Percentiles rank a stretch among this genome's conserved stretches.
Conservation (phyloP, 2,888 invertebrate genomes). For the Venustoraphidia nigricollis region DNA sequence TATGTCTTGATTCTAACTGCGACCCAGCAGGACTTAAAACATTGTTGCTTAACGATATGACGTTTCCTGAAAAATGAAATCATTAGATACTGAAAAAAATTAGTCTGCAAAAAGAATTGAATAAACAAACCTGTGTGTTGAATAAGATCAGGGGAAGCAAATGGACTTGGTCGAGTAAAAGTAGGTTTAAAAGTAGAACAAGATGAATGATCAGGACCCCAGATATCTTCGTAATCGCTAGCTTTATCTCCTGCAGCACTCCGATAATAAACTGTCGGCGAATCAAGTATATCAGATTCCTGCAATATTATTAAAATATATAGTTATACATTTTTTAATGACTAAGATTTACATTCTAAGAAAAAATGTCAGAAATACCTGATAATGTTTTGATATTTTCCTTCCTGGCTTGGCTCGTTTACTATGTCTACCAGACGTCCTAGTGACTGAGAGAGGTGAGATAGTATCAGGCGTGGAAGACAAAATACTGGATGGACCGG, state of each 20-base stretch:
- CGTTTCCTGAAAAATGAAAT: constrained; percentile 27
- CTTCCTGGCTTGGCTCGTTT: constrained; percentile 37
- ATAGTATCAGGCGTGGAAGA: constrained; percentile 29
- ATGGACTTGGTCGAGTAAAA: constrained; percentile 11
- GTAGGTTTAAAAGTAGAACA: constrained; percentile 10
- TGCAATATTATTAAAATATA: constrained; percentile 34
- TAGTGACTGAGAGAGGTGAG: constrained; percentile 30
- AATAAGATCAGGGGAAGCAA: constrained; percentile 24
- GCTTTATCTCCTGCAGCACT: constrained; percentile 83
- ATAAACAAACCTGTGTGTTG: constrained; percentile 18
- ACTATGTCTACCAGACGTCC: constrained; percentile 39
- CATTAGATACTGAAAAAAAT: no score
- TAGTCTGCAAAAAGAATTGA: not conserved
- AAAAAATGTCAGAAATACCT: constrained; percentile 28
- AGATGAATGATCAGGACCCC: constrained; percentile 29
- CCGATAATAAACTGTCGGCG: constrained; percentile 65
- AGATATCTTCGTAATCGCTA: constrained; percentile 90
- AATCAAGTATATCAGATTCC: constrained; percentile 73
- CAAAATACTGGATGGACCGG: constrained; percentile 29
- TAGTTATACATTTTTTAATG: constrained; percentile 11
- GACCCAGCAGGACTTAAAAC: constrained; percentile 27
- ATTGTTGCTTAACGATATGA: constrained; percentile 38
- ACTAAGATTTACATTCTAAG: not conserved
- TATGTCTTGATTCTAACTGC: constrained; percentile 13
- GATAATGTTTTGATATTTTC: constrained; percentile 57